Conservation (phyloP, 2,888 invertebrate species). For the Lagria hirta region DNA sequence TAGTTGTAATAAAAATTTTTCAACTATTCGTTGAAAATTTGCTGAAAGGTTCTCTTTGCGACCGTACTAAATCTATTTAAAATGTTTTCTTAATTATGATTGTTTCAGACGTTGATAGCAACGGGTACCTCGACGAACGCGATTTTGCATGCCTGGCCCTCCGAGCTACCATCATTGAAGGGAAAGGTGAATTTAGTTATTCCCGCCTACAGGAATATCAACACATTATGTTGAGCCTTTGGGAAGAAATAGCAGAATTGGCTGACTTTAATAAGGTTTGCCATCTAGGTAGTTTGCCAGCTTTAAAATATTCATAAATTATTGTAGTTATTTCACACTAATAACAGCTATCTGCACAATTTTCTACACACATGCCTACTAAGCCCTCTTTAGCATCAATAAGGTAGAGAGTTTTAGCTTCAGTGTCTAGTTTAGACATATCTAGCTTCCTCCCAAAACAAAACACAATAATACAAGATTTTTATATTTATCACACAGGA, state of each 20-base stretch:
- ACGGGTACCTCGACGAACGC: conserved; percentile 78
- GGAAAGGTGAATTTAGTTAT: conserved; percentile 77
- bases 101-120: conserved; percentile 79
- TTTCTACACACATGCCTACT: conserved; percentile 13
- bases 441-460: too few relatives aligned
- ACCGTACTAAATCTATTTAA: background rate
- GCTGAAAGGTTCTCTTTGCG: too few relatives aligned
- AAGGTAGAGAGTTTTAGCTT: conserved; percentile 2
- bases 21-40: too few relatives aligned
- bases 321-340: conserved; percentile 2
- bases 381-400: conserved; percentile 11
- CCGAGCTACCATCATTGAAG: conserved; percentile 78
- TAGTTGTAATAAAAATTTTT: too few relatives aligned
- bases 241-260: conserved; percentile 83
- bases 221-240: conserved; percentile 79
- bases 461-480: conserved; percentile 26
- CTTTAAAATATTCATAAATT: too few relatives aligned
- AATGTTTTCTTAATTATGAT: too few relatives aligned
- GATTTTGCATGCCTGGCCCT: conserved; percentile 83
- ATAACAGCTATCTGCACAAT: conserved; percentile 6
- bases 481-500: conserved; percentile 40
- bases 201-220: conserved; percentile 75
- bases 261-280: conserved; percentile 84
- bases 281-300: conserved; percentile 8
- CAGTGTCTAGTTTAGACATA: conserved; percentile 20